Evolutionary conservation across 2,797 vertebrate species (phyloP), one percentile per base, ranked within the genome.

Genomic region (Girardinus metallicus): DNA sequence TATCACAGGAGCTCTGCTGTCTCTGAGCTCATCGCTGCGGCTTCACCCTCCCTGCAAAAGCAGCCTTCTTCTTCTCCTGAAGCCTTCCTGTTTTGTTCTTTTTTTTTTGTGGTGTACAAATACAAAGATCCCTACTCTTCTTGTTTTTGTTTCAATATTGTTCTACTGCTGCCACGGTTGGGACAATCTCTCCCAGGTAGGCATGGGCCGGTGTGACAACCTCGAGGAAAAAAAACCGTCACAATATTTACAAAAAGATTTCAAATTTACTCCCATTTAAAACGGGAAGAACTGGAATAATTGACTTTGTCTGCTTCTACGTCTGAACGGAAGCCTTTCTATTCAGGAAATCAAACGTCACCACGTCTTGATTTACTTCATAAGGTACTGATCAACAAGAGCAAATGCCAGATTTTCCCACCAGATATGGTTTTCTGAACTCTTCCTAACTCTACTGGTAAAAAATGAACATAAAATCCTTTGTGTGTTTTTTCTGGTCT

Each of bases 61-160:
- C 90, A 87, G 92, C 93, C 91, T 92, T 79, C 77, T 70, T 70
- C 66, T 70, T 44, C 66, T 70, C 21, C 39, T 43, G 39, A 49
- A 9, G 82, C 87, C 88, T 93, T 90, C 83, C 15, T 66, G 23
- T 26, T 53, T 53, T 23, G 7, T 51, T 2, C 1, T 49, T 21
- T 49, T 49, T 1, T 80, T 66, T 78, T 73, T 77, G 60, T 64
- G 29, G 78, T 85, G 87, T 82, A 78, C 75, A 89, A 87, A 73
- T 87, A 91, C 84, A 88, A 85, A 31, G 81, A 75, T 31, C 46
- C 76, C 5, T 76, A 18, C 15, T 18, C 21, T 13, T 26, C 6
- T 68, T 68, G 39, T 43, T 1, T 43, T 70, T n/a, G 64, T 43
- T 70, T 43, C 12, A 26, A n/a, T 43, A 21, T 15, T 43, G 39